These are phyloP conservation scores for Papilio protenor DNA, from an alignment of 2,888 invertebrate genomes.

Conservation along the genomic window DNA sequence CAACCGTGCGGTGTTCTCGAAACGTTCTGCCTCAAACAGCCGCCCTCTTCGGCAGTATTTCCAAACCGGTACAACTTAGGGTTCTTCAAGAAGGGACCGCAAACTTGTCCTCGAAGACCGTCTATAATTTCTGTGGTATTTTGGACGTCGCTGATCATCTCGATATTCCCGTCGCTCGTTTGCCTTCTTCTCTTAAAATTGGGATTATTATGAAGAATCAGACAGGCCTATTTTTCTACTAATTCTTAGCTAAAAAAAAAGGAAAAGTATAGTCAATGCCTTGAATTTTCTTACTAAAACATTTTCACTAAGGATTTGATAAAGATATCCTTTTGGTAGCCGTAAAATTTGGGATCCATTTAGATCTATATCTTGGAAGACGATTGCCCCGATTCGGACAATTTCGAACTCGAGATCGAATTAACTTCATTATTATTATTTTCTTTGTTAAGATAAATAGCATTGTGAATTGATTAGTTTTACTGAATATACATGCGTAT, in stretches of 20 bases:
- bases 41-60: no score
- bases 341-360: constrained; percentile 24
- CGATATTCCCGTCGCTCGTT: no score
- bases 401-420: not conserved
- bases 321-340: constrained; percentile 25
- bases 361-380: constrained; percentile 19
- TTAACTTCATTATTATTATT: constrained; percentile 1
- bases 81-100: no score
- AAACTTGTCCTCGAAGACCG: no score
- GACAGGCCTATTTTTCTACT: not conserved
- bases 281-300: not conserved
- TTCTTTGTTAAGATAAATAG: constrained; percentile 1
- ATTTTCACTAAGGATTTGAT: not conserved
- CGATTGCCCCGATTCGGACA: not conserved
- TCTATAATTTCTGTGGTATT: no score
- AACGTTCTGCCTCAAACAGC: no score
- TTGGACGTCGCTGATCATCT: no score
- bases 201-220: no score
- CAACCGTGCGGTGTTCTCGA: no score
- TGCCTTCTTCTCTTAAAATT: no score
- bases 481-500: not conserved
- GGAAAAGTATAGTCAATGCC: not conserved
- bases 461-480: not conserved
- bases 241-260: not conserved
- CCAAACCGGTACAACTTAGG: no score